Percentiles rank a stretch among this genome's conserved stretches.
Evolutionary conservation across 1,140 invertebrate genomes (phyloP).

Genomic region (Leptonema lineaticorne): DNA sequence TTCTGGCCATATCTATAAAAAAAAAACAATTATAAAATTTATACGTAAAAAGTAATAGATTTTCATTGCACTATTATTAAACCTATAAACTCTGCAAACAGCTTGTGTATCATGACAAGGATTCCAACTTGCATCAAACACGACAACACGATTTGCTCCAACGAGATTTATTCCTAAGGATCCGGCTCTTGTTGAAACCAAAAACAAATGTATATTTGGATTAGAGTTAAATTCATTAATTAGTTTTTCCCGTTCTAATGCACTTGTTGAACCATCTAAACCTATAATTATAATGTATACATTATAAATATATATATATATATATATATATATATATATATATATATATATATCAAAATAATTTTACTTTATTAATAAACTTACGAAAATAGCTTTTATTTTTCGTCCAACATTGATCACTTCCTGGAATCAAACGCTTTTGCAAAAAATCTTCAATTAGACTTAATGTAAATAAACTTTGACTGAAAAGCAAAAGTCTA

Average conservation of each 20-base stretch:
- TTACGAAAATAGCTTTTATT: constrained; percentile 91
- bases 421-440: constrained; percentile 73
- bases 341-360: too few species aligned
- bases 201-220: constrained; percentile 84
- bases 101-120: constrained; percentile 99
- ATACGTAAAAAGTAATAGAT: not conserved
- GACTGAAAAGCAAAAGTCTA: constrained; percentile 94
- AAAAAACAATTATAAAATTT: constrained; percentile 7
- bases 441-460: constrained; percentile 95
- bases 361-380: too few species aligned
- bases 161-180: constrained; percentile 97
- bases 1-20: constrained; percentile 81
- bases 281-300: constrained; percentile 50
- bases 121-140: constrained; percentile 99
- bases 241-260: constrained; percentile 90
- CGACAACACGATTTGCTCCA: constrained; percentile 95
- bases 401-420: constrained; percentile 76
- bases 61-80: not conserved
- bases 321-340: too few species aligned
- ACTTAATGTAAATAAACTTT: constrained; percentile 93
- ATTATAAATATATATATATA: not conserved
- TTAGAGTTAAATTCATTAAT: constrained; percentile 97
- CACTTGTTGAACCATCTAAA: constrained; percentile 93
- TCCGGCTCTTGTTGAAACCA: constrained; percentile 96
- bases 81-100: constrained; percentile 93